Percentiles rank a stretch among this genome's conserved stretches.
phyloP scores from a whole-genome alignment of 2,113 vertebrate genomes.

The Felis chaus region DNA sequence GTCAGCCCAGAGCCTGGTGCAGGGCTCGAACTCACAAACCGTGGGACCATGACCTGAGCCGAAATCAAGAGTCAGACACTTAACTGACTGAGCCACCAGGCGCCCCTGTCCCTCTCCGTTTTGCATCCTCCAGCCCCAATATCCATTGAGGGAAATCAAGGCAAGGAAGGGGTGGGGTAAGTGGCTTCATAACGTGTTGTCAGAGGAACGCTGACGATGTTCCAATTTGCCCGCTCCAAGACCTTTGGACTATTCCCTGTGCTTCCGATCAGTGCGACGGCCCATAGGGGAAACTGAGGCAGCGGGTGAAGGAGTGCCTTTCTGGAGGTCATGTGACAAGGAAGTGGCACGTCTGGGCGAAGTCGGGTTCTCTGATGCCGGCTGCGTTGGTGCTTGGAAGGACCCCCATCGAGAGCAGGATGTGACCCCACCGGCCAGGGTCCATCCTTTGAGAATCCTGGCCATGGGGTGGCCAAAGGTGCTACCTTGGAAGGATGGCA shows the following conservation, averaged over 20 bases:
- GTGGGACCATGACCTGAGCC: too few relatives aligned
- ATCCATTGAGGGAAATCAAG: neutral
- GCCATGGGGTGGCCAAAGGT: rapidly evolving
- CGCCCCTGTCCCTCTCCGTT: rapidly evolving
- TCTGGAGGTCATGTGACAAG: neutral
- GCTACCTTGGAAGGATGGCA: rapidly evolving
- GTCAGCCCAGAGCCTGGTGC: too few relatives aligned
- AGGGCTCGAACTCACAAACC: too few relatives aligned
- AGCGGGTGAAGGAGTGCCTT: neutral
- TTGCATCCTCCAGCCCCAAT: rapidly evolving
- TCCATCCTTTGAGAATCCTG: neutral
- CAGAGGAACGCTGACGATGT: rapidly evolving
- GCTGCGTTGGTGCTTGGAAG: rapidly evolving
- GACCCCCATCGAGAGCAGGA: too few relatives aligned
- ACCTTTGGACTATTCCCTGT: rapidly evolving
- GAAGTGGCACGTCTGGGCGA: rapidly evolving
- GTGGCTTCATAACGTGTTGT: rapidly evolving
- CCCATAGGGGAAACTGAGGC: neutral
- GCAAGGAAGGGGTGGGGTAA: rapidly evolving
- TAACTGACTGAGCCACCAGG: too few relatives aligned
- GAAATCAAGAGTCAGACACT: too few relatives aligned
- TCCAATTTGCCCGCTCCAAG: rapidly evolving
- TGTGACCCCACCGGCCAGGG: neutral
- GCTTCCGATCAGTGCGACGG: rapidly evolving
- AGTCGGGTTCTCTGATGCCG: rapidly evolving